phyloP scores from a whole-genome alignment of 2,888 invertebrate genomes.

The Digitonthophagus gazella region DNA sequence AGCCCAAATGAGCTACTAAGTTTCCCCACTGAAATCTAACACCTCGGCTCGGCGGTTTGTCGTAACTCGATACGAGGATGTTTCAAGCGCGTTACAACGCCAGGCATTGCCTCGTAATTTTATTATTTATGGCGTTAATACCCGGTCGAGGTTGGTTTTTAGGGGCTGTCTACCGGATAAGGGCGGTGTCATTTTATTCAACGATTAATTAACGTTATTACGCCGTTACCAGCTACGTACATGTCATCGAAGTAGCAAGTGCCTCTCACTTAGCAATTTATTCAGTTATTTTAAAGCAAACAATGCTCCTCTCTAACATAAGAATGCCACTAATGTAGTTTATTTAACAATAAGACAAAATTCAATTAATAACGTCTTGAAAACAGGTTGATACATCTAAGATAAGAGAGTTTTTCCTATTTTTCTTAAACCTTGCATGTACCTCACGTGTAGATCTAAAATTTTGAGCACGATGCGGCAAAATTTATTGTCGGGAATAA shows the following conservation, averaged over 20 bases:
- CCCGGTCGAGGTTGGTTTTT: constrained; percentile 14
- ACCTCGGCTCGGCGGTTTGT: not conserved
- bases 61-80: constrained; percentile 3
- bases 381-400: too few relatives aligned
- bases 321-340: too few relatives aligned
- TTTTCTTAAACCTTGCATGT: not conserved
- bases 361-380: too few relatives aligned
- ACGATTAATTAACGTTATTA: constrained; percentile 15
- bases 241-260: not conserved
- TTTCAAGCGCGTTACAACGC: not conserved
- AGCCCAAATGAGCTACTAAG: not conserved
- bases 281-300: not conserved
- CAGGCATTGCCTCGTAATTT: constrained; percentile 5
- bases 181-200: constrained; percentile 16
- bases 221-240: not conserved
- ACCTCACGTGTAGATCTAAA: not conserved
- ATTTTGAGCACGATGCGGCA: not conserved
- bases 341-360: too few relatives aligned
- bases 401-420: not conserved
- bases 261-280: not conserved
- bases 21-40: not conserved
- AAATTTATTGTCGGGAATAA: constrained; percentile 26
- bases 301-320: too few relatives aligned
- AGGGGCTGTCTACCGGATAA: not conserved
- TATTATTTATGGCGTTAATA: constrained; percentile 18